phyloP scores from a whole-genome alignment of 2,888 invertebrate genomes.

The Eledona agricola region DNA sequence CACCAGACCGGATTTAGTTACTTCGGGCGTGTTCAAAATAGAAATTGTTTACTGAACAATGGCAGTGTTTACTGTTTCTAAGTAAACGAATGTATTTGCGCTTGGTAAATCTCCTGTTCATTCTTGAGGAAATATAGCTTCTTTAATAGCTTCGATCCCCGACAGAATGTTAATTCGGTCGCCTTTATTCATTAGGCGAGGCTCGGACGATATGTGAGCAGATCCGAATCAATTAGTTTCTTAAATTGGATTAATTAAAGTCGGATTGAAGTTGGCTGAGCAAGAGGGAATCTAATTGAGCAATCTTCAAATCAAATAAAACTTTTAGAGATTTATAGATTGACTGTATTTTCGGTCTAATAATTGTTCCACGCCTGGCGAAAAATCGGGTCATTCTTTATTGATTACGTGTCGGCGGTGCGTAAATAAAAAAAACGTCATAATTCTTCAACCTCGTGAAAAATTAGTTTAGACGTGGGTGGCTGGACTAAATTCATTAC shows the following conservation, averaged over 20 bases:
- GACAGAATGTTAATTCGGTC: constrained; percentile 14
- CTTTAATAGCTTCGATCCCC: constrained; percentile 23
- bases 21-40: constrained; percentile 41
- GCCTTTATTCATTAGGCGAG: constrained; percentile 27
- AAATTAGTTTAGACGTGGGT: no score
- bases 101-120: constrained; percentile 43
- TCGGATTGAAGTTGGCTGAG: constrained; percentile 16
- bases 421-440: neutral
- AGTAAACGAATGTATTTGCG: constrained; percentile 44
- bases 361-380: constrained; percentile 11
- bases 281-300: constrained; percentile 11
- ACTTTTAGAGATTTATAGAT: constrained; percentile 1
- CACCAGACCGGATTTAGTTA: constrained; percentile 39
- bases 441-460: neutral
- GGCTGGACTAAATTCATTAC: no score
- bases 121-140: constrained; percentile 29
- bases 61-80: constrained; percentile 41
- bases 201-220: constrained; percentile 26
- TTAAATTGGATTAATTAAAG: constrained; percentile 18
- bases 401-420: constrained; percentile 2
- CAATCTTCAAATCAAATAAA: constrained; percentile 11
- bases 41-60: constrained; percentile 48
- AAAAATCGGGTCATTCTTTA: constrained; percentile 3
- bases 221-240: constrained; percentile 12
- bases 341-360: constrained; percentile 2